phyloP scores from a whole-genome alignment of 2,113 vertebrate species.

The Ammodytes dubius region DNA sequence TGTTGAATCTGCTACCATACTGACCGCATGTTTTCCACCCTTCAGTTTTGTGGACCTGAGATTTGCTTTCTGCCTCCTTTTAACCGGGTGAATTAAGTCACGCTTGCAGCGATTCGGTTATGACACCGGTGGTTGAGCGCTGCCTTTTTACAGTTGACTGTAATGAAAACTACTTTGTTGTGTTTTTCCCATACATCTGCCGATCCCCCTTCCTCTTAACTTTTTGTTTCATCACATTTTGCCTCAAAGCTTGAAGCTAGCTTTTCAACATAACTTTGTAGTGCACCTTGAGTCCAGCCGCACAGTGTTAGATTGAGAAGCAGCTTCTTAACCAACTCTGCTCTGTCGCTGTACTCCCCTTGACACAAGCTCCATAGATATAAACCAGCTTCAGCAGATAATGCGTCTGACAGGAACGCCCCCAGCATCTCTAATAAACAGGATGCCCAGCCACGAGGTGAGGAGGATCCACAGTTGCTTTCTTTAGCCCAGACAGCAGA shows the following conservation, averaged over 20 bases:
- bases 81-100: conserved; percentile 9
- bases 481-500: conserved; percentile 9
- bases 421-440: conserved; percentile 98
- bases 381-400: conserved; percentile 99
- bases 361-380: conserved; percentile 97
- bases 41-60: conserved; percentile 38
- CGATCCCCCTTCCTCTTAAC: background rate
- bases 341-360: conserved; percentile 91
- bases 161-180: conserved; percentile 19
- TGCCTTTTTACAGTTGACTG: conserved; percentile 29
- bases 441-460: conserved; percentile 99
- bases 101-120: conserved; percentile 27
- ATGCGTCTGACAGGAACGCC: conserved; percentile 99
- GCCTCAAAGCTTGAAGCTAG: conserved; percentile 41
- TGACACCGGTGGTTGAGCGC: conserved; percentile 36
- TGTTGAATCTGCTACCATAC: conserved; percentile 39
- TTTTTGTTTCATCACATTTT: conserved; percentile 29
- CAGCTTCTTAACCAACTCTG: conserved; percentile 71
- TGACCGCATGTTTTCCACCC: conserved; percentile 70
- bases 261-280: conserved; percentile 49
- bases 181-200: conserved; percentile 41
- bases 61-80: conserved; percentile 33
- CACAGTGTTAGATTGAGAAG: conserved; percentile 51
- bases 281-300: background rate
- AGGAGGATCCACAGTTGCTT: conserved; percentile 78